phyloP scores from a whole-genome alignment of 2,888 invertebrate genomes.

The Bellardia pandia region DNA sequence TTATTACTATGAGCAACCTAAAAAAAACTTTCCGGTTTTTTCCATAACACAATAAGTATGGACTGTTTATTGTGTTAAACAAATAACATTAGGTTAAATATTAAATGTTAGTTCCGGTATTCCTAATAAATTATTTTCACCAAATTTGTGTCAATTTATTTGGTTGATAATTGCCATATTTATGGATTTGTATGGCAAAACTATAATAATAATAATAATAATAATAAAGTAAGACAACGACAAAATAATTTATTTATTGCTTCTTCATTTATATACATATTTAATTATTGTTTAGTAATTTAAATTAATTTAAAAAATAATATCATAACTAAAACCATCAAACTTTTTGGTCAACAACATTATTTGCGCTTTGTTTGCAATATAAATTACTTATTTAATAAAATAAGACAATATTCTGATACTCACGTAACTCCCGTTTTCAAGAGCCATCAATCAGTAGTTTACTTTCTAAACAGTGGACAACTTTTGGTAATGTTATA shows the following conservation, averaged over 20 bases:
- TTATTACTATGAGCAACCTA: neutral
- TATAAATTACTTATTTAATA: no score
- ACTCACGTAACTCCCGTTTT: no score
- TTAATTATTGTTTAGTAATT: neutral
- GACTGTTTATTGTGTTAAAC: neutral
- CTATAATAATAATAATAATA: neutral
- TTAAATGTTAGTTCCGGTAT: neutral
- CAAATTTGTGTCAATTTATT: slow-evolving; percentile 1
- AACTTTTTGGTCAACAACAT: no score
- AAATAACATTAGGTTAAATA: neutral
- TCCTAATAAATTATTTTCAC: neutral
- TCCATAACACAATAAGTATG: slow-evolving; percentile 4
- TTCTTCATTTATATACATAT: neutral
- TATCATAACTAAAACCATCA: neutral
- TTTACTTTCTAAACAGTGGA: no score
- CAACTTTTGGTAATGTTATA: no score
- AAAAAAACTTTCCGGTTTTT: slow-evolving; percentile 29
- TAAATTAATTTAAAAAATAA: no score
- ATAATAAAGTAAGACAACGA: no score
- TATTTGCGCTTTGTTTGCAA: no score
- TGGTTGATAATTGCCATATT: neutral
- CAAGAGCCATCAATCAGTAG: no score
- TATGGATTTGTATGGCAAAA: neutral
- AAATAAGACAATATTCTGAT: no score
- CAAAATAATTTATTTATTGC: neutral